These are phyloP conservation scores for Pollenia amentaria DNA, from an alignment of 2,888 invertebrate genomes.

Conservation along the genomic window DNA sequence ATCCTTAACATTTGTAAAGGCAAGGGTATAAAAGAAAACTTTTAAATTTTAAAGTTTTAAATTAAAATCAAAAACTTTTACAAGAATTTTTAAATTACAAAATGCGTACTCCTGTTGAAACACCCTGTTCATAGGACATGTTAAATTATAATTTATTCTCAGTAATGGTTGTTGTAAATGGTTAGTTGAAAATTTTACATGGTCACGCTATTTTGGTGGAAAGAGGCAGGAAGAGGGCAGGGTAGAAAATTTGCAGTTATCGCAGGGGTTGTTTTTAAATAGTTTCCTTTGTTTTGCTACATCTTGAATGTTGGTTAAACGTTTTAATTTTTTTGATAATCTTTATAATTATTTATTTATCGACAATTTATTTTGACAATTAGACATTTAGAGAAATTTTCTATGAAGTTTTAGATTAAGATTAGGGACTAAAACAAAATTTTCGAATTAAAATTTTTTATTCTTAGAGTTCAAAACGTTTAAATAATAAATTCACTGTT, in stretches of 20 bases:
- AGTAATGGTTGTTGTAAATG: slow-evolving; percentile 54
- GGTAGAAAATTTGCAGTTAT: slow-evolving; percentile 29
- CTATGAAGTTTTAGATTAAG: too few species aligned
- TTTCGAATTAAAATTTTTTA: too few species aligned
- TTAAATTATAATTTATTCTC: slow-evolving; percentile 47
- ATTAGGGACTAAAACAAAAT: too few species aligned
- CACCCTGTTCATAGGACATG: slow-evolving; percentile 23
- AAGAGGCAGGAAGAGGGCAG: neutral
- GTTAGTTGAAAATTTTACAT: slow-evolving; percentile 60
- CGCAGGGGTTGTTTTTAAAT: slow-evolving; percentile 33
- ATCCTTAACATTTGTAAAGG: too few species aligned
- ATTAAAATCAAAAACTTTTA: too few species aligned
- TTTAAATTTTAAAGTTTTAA: too few species aligned
- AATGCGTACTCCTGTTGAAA: neutral
- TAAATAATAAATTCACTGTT: too few species aligned
- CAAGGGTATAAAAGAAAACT: too few species aligned
- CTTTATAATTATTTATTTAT: slow-evolving; percentile 22
- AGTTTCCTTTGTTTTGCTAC: neutral
- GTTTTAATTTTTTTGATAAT: slow-evolving; percentile 47
- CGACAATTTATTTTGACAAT: neutral
- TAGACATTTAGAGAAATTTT: neutral
- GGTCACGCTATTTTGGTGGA: slow-evolving; percentile 59
- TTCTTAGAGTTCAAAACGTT: too few species aligned
- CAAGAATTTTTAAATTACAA: too few species aligned
- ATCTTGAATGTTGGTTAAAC: neutral